Evolutionary conservation across 2,113 vertebrate species (phyloP).

Genomic region (Alligator sinensis): DNA sequence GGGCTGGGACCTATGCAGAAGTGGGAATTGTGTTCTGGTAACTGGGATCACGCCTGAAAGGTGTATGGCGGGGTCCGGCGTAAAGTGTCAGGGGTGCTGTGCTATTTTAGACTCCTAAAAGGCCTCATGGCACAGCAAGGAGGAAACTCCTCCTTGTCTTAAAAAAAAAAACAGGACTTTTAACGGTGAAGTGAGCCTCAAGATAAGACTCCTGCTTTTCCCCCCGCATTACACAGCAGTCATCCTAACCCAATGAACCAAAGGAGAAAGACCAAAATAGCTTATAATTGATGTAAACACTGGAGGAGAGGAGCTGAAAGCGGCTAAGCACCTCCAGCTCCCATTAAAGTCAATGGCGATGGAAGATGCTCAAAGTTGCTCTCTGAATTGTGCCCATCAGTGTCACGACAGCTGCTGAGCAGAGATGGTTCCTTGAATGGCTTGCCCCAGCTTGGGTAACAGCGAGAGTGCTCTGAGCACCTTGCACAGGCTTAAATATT

Average conservation of each 20-base stretch:
- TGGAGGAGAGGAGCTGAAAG: neutral
- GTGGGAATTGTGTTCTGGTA: neutral
- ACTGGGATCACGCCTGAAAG: neutral
- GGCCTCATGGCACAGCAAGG: neutral
- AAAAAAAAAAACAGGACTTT: fast-evolving
- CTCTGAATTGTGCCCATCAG: neutral
- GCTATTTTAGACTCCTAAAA: neutral
- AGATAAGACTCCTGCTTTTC: neutral
- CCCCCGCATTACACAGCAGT: neutral
- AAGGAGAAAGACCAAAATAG: no score
- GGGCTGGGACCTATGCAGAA: neutral
- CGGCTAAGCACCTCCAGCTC: neutral
- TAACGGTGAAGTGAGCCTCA: neutral
- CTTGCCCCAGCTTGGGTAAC: no score
- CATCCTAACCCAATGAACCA: neutral
- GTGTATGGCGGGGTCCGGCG: neutral
- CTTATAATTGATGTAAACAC: neutral
- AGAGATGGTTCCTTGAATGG: neutral
- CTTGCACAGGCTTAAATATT: no score
- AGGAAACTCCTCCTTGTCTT: neutral
- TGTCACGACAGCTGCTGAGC: neutral
- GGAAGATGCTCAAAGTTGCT: fast-evolving
- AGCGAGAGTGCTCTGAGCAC: no score
- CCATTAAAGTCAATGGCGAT: neutral
- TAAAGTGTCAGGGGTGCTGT: neutral